A percentile compares a stretch with the other conserved stretches of the same genome.
Conservation (phyloP, 2,888 invertebrate genomes). For the Rhorus exstirpatorius region DNA sequence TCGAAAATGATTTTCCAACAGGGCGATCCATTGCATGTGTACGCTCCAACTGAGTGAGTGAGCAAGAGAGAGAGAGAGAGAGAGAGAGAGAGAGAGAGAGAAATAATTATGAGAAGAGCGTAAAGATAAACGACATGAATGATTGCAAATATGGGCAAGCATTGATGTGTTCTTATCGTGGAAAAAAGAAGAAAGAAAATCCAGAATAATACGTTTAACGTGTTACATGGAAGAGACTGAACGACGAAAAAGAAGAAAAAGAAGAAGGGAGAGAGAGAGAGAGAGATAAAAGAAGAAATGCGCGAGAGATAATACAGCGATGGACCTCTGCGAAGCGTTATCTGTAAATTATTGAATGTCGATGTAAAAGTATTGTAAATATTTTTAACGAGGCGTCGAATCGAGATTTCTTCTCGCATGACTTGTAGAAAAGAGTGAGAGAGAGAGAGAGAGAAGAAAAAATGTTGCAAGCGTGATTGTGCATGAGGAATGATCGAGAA, state of each 20-base stretch:
- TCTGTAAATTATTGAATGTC: conserved; percentile 81
- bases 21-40: neutral
- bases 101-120: neutral
- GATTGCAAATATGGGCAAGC: conserved; percentile 7
- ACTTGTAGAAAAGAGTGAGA: conserved; percentile 38
- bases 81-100: conserved; percentile 14
- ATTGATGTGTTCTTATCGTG: conserved; percentile 9
- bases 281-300: conserved; percentile 57
- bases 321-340: conserved; percentile 67
- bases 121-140: conserved; percentile 5
- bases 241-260: conserved; percentile 1
- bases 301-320: conserved; percentile 54
- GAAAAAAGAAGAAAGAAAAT: conserved; percentile 4
- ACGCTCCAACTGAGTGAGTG: conserved; percentile 9
- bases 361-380: conserved; percentile 81
- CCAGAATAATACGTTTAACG: neutral
- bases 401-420: conserved; percentile 65
- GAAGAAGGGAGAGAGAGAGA: conserved; percentile 10
- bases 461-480: conserved; percentile 46
- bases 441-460: conserved; percentile 28
- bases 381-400: conserved; percentile 78
- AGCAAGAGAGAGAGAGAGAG: conserved; percentile 7
- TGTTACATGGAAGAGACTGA: neutral
- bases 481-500: conserved; percentile 56
- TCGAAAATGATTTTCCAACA: neutral